Evolutionary conservation across 2,113 vertebrate species (phyloP).

Genomic region (Ranitomeya variabilis): DNA sequence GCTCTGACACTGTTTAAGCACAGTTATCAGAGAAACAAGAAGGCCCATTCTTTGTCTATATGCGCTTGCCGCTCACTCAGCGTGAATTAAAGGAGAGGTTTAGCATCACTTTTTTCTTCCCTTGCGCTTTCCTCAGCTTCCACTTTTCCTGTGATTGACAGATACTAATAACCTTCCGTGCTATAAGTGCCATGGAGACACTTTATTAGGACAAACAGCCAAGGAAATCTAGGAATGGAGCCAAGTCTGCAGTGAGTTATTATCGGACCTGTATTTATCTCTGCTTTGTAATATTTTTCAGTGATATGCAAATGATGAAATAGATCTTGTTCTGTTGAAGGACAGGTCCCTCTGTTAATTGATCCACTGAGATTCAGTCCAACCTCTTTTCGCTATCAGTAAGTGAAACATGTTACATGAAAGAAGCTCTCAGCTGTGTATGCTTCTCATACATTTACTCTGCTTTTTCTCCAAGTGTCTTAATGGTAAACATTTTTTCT

Average conservation of each 20-base stretch:
- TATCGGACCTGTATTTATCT: conserved; percentile 84
- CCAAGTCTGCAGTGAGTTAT: conserved; percentile 92
- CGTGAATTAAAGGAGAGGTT: conserved; percentile 77
- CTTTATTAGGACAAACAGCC: conserved; percentile 89
- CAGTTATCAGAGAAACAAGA: conserved; percentile 67
- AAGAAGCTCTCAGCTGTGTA: conserved; percentile 71
- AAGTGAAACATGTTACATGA: conserved; percentile 77
- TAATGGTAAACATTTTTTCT: conserved; percentile 33
- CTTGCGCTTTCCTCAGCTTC: conserved; percentile 74
- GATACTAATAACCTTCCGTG: conserved; percentile 87
- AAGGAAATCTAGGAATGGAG: conserved; percentile 87
- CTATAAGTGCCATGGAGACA: conserved; percentile 85
- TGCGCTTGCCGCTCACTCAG: conserved; percentile 79
- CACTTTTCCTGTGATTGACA: conserved; percentile 87
- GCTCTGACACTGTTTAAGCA: conserved; percentile 50
- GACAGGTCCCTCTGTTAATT: conserved; percentile 91
- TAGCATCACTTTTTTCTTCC: conserved; percentile 82
- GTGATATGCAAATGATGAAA: conserved; percentile 89
- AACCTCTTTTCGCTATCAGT: conserved; percentile 81
- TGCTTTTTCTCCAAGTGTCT: conserved; percentile 60
- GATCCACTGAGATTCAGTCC: conserved; percentile 89
- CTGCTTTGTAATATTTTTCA: conserved; percentile 86
- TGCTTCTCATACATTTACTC: conserved; percentile 75
- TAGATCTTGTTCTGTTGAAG: conserved; percentile 85
- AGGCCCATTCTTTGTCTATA: conserved; percentile 75